These are phyloP conservation scores for Chaenogobius annularis DNA, from an alignment of 2,113 vertebrate species.

Conservation along the genomic window DNA sequence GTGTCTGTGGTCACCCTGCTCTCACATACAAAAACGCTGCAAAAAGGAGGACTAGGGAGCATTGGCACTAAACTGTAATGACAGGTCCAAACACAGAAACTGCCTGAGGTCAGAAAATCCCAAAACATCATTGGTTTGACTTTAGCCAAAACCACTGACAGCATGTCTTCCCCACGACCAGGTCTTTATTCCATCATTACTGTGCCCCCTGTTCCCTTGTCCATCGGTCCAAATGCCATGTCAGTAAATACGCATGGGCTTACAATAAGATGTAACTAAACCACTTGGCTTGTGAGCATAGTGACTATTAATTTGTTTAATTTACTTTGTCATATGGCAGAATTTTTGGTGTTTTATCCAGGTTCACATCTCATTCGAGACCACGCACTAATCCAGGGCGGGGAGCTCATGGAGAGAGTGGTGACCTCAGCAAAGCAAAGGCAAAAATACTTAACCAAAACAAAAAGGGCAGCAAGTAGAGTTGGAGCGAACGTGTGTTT, in stretches of 20 bases:
- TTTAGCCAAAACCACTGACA: conserved; percentile 56
- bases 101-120: conserved; percentile 51
- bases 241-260: background rate
- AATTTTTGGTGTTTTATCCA: conserved; percentile 3
- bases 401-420: conserved; percentile 31
- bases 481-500: conserved; percentile 42
- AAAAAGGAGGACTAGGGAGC: conserved; percentile 25
- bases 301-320: background rate
- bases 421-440: conserved; percentile 8
- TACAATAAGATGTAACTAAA: background rate
- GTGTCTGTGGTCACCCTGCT: conserved; percentile 35
- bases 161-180: conserved; percentile 34
- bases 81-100: conserved; percentile 47
- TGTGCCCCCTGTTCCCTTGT: conserved; percentile 7
- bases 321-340: conserved; percentile 9
- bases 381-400: conserved; percentile 44
- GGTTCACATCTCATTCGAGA: conserved; percentile 34
- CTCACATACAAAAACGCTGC: conserved; percentile 31
- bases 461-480: conserved; percentile 16
- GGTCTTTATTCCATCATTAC: conserved; percentile 22
- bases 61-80: conserved; percentile 33
- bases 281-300: background rate
- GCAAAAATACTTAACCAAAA: conserved; percentile 12
- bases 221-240: conserved; percentile 19
- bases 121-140: conserved; percentile 34